A percentile compares a stretch with the other conserved stretches of the same genome.
Conservation (phyloP, 2,888 invertebrate genomes). For the Pegoplata infirma region DNA sequence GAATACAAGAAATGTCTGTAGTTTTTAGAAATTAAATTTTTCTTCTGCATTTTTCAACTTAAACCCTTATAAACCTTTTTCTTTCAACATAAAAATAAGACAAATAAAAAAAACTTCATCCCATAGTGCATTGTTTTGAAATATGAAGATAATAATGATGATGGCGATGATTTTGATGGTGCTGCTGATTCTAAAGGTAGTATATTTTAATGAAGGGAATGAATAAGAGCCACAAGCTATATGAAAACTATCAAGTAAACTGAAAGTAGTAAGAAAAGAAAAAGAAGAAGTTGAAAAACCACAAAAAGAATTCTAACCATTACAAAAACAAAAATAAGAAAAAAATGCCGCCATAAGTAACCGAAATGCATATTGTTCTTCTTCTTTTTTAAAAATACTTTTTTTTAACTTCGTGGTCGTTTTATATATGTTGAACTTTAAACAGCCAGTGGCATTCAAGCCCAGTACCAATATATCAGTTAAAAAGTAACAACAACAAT, state of each 20-base stretch:
- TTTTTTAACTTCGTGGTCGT: constrained; percentile 38
- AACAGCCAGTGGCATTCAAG: constrained; percentile 58
- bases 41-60: no score
- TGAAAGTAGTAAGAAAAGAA: constrained; percentile 33
- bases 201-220: constrained; percentile 66
- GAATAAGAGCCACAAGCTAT: constrained; percentile 64
- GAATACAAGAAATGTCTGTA: no score
- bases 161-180: constrained; percentile 47
- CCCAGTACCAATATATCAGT: constrained; percentile 52
- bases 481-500: constrained; percentile 11
- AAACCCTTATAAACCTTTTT: no score
- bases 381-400: not conserved
- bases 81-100: no score
- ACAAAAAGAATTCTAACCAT: constrained; percentile 10
- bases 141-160: constrained; percentile 36
- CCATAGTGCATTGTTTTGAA: constrained; percentile 21
- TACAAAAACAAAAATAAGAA: constrained; percentile 19
- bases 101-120: constrained; percentile 67
- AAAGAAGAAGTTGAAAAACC: constrained; percentile 34
- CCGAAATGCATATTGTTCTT: constrained; percentile 17
- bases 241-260: constrained; percentile 37
- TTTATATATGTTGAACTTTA: constrained; percentile 47
- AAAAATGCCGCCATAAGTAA: constrained; percentile 46
- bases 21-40: no score
- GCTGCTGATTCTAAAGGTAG: constrained; percentile 51